A percentile compares a stretch with the other conserved stretches of the same genome.
Evolutionary conservation across 1,140 invertebrate genomes (phyloP).

Genomic region (Lamellibrachia luymesi): DNA sequence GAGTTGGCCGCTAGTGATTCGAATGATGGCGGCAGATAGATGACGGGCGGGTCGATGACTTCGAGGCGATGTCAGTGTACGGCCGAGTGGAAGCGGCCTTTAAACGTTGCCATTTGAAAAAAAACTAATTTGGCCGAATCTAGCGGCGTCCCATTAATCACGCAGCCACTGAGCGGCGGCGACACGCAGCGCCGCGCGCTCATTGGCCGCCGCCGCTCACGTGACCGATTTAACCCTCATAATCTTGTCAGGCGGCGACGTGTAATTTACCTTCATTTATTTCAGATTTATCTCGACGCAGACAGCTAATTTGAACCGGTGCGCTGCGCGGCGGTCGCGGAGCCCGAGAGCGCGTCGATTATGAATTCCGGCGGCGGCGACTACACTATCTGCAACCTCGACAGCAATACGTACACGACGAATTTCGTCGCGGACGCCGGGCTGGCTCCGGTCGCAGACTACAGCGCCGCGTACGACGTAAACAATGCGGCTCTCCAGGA

Average conservation of each 20-base stretch:
- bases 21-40: background rate
- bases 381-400: conserved; percentile 31
- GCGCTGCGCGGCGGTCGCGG: background rate
- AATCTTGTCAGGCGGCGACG: conserved; percentile 25
- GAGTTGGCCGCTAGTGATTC: background rate
- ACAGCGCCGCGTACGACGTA: conserved; percentile 12
- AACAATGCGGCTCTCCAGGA: background rate
- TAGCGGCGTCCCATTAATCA: conserved; percentile 4
- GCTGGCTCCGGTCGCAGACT: background rate
- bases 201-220: conserved; percentile 23
- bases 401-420: conserved; percentile 28
- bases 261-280: conserved; percentile 6
- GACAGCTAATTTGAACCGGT: background rate
- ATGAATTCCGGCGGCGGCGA: conserved; percentile 26
- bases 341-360: conserved; percentile 12
- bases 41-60: background rate
- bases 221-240: conserved; percentile 29
- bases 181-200: conserved; percentile 12
- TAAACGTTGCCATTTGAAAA: background rate
- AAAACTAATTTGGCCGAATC: conserved; percentile 5
- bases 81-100: background rate
- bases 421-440: conserved; percentile 8
- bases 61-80: background rate
- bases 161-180: conserved; percentile 12
- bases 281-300: conserved; percentile 5